Evolutionary conservation across 2,888 invertebrate genomes (phyloP).

Genomic region (Glyphotaelius pellucidus): DNA sequence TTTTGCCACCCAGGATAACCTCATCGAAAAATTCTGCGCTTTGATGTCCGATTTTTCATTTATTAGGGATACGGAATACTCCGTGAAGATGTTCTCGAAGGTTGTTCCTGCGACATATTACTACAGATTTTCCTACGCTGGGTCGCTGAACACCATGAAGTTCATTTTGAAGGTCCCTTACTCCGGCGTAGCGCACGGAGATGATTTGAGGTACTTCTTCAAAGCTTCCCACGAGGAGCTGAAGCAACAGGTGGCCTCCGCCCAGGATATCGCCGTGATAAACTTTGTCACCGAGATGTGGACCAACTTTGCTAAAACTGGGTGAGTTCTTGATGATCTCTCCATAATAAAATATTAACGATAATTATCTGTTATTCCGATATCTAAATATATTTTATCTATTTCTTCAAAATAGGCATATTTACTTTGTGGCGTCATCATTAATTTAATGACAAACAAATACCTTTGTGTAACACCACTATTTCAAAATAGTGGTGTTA

Average conservation of each 20-base stretch:
- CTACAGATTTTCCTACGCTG: conserved; percentile 66
- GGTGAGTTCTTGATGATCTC: conserved; percentile 33
- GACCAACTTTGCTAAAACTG: conserved; percentile 59
- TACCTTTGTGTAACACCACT: too few relatives aligned
- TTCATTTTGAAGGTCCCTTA: conserved; percentile 53
- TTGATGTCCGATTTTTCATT: conserved; percentile 49
- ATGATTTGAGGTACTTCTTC: conserved; percentile 67
- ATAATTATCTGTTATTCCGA: background rate
- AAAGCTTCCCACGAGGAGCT: conserved; percentile 49
- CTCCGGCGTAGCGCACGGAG: conserved; percentile 64
- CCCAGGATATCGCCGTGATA: conserved; percentile 23
- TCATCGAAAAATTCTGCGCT: conserved; percentile 43
- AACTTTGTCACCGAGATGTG: conserved; percentile 48
- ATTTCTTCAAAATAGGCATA: too few relatives aligned
- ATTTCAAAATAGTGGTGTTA: too few relatives aligned
- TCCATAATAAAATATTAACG: background rate
- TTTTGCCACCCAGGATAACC: conserved; percentile 47
- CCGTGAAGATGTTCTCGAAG: conserved; percentile 27
- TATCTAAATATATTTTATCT: too few relatives aligned
- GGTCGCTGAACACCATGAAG: conserved; percentile 65
- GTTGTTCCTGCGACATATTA: conserved; percentile 62
- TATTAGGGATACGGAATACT: background rate
- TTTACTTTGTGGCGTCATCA: too few relatives aligned
- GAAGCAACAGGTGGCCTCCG: background rate
- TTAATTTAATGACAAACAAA: too few relatives aligned